These are phyloP conservation scores for Tubiluchus corallicola DNA, from an alignment of 2,888 invertebrate species.

Conservation along the genomic window DNA sequence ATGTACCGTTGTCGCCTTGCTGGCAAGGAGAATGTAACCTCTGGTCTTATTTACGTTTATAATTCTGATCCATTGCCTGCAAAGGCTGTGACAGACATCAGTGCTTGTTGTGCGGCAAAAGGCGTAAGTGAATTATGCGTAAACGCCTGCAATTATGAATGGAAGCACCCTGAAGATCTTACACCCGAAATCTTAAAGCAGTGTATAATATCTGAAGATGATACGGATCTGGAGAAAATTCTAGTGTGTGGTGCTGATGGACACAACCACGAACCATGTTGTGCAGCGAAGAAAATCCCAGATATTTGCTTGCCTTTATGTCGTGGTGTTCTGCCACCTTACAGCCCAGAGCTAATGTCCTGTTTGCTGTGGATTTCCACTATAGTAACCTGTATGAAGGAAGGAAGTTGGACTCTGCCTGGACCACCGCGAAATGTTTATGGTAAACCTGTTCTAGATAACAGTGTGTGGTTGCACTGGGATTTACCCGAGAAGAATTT, in stretches of 20 bases:
- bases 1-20: background rate
- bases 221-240: background rate
- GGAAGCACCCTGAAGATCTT: background rate
- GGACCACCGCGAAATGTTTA: background rate
- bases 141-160: background rate
- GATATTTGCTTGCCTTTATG: background rate
- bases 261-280: background rate
- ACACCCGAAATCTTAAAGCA: background rate
- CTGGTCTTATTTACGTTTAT: background rate
- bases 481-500: background rate
- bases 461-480: background rate
- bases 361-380: background rate
- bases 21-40: background rate
- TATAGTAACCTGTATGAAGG: background rate
- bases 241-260: background rate
- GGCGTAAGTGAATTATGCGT: background rate
- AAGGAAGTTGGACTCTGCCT: background rate
- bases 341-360: background rate
- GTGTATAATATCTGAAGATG: background rate
- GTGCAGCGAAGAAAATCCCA: background rate
- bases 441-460: no score
- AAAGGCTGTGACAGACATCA: background rate
- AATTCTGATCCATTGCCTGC: background rate
- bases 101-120: background rate
- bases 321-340: background rate